phyloP scores from a whole-genome alignment of 2,113 vertebrate genomes.

The Melozone crissalis region DNA sequence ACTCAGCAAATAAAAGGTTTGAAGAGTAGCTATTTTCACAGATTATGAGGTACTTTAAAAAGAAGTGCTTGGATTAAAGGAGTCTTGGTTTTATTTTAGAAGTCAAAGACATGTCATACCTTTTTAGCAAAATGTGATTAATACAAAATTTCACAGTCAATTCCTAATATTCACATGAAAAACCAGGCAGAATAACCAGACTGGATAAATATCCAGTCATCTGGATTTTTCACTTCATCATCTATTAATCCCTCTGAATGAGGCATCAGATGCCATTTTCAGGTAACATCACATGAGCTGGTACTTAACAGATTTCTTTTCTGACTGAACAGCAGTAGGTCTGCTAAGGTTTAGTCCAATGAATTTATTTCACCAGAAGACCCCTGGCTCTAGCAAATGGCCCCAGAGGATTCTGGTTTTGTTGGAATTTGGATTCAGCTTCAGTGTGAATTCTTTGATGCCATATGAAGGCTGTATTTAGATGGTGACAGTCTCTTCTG shows the following conservation, averaged over 20 bases:
- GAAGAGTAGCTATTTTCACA: constrained; percentile 15
- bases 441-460: neutral
- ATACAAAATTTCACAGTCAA: neutral
- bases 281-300: neutral
- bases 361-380: neutral
- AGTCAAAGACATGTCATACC: neutral
- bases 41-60: constrained; percentile 19
- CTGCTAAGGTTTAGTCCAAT: neutral
- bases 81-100: constrained; percentile 28
- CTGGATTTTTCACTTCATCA: neutral
- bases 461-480: neutral
- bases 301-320: neutral
- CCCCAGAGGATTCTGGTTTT: neutral
- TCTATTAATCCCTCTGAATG: neutral
- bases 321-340: neutral
- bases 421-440: neutral
- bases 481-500: neutral
- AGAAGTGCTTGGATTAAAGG: constrained; percentile 4
- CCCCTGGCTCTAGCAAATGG: neutral
- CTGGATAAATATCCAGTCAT: neutral
- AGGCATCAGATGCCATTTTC: neutral
- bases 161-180: neutral
- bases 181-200: neutral
- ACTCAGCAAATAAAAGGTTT: neutral
- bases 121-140: constrained; percentile 38